Evolutionary conservation across 1,140 invertebrate genomes (phyloP), one percentile per base, ranked within the genome.

Genomic region (Lasioglossum albipes): DNA sequence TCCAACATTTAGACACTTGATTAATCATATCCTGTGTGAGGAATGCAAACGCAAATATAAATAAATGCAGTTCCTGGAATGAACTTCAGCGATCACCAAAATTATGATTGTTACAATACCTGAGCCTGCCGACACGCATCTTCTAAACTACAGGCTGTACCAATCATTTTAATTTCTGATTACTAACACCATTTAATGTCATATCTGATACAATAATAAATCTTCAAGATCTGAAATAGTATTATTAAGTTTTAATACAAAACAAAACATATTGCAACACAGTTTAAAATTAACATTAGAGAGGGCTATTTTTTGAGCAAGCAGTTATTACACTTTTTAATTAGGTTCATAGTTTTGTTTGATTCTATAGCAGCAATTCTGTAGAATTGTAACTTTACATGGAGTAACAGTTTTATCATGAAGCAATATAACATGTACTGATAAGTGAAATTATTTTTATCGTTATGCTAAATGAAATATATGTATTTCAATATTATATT

Each of bases 41-140:
- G 62, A 69, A 82, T 78, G 18, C 22, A 66, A 59, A 59, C 45
- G 59, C 12, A 61, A 36, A 59, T 0, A 75, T n/a, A 62, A 31
- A 66, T 66, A 69, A 78, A 66, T 42, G 52, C 31, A 65, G 64
- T 31, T 69, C 5, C 31, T 7, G 18, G 3, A 69, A 49, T 59
- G 36, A 20, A n/a, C 57, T 61, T 12, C 18, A 10, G 57, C 45
- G 45, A 36, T 41, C 69, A 18, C 2, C 31, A n/a, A 31, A 52
- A 61, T 10, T 22, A 67, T 31, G 59, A 61, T 72, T 61, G n/a
- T 41, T 72, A 67, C 75, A 78, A 70, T 69, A 93, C 92, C 91
- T 93, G 92, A 87, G 91, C 92, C 88, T 91, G 91, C 71, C 81
- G 88, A 89, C 89, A 93, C 88, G 92, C 92, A 88, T 93, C 91